A percentile compares a stretch with the other conserved stretches of the same genome.
Conservation (phyloP, 1,140 invertebrate genomes). For the Lamellibrachia luymesi region DNA sequence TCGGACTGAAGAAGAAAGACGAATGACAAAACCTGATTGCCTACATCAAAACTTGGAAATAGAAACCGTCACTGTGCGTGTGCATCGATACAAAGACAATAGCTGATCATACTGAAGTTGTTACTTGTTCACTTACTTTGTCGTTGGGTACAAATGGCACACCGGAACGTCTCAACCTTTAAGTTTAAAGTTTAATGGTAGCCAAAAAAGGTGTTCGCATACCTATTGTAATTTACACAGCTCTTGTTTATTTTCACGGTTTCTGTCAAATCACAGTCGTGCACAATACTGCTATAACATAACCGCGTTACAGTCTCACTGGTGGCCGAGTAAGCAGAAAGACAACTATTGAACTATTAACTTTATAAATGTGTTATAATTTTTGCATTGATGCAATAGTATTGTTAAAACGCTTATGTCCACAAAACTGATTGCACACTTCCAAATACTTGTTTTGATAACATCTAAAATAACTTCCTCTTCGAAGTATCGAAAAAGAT, state of each 20-base stretch:
- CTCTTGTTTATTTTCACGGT: neutral
- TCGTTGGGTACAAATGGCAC: neutral
- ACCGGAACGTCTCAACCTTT: neutral
- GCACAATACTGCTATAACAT: neutral
- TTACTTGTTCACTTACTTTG: neutral
- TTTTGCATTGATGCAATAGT: neutral
- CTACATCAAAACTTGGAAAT: slow-evolving; percentile 65
- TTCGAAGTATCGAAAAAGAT: neutral
- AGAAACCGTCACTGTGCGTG: too few relatives aligned
- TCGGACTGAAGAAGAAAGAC: slow-evolving; percentile 96
- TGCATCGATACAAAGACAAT: too few relatives aligned
- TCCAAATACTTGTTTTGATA: neutral
- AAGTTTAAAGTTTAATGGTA: neutral
- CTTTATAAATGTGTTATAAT: neutral
- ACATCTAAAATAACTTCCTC: neutral
- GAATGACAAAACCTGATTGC: slow-evolving; percentile 93
- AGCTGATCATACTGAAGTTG: neutral
- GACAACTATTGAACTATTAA: neutral
- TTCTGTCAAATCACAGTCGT: neutral
- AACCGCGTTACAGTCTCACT: neutral
- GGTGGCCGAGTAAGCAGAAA: neutral
- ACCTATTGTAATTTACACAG: neutral
- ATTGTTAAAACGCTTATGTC: neutral
- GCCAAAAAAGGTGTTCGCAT: neutral
- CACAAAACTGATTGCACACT: too few relatives aligned